Percentiles rank a stretch among this genome's conserved stretches.
Conservation (phyloP, 2,113 vertebrate genomes). For the Ifrita kowaldi region DNA sequence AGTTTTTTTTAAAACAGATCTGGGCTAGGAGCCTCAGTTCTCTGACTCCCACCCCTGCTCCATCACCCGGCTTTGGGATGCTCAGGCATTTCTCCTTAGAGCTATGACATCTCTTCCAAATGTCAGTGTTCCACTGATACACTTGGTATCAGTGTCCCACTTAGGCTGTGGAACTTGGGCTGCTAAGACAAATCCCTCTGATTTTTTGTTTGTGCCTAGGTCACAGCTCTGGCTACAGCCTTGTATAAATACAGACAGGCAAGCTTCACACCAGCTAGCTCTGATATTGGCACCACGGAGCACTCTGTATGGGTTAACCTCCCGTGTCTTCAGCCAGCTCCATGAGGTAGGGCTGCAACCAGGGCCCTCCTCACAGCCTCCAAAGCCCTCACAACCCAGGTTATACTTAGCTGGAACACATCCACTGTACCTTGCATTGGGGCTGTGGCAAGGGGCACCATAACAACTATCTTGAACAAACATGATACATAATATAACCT, state of each 20-base stretch:
- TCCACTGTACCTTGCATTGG: neutral
- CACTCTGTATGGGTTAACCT: neutral
- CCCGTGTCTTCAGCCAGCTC: neutral
- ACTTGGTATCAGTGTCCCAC: neutral
- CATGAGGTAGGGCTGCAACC: neutral
- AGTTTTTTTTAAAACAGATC: neutral
- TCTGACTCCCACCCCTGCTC: neutral
- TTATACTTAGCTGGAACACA: neutral
- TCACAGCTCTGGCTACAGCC: neutral
- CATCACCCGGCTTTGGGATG: neutral
- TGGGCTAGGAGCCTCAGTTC: neutral
- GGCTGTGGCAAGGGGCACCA: neutral
- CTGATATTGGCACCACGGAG: neutral
- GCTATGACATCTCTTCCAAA: neutral
- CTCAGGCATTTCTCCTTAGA: neutral
- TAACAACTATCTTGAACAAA: neutral
- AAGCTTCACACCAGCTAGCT: neutral
- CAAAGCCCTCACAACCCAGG: neutral
- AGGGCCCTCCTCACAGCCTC: neutral
- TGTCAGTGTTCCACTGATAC: neutral
- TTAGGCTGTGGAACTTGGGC: neutral
- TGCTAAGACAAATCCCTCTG: neutral
- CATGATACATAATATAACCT: neutral
- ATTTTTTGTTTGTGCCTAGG: neutral
- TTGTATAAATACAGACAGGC: neutral